Evolutionary conservation across 2,888 invertebrate species (phyloP), one percentile per base, ranked within the genome.

Genomic region (Habrosyne pyritoides): DNA sequence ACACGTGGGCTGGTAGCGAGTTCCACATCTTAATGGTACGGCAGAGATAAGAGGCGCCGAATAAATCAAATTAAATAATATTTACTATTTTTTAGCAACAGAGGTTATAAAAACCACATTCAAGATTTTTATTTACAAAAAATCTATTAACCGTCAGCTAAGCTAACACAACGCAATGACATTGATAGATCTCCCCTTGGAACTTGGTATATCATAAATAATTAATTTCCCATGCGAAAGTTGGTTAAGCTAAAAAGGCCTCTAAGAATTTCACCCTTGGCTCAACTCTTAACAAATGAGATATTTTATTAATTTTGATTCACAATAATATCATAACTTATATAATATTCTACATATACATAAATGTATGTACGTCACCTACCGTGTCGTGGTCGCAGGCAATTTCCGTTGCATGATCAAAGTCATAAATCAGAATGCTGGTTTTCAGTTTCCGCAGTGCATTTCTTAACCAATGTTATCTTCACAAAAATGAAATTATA

Each of bases 171-270:
- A 61, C 58, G 28, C 53, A 53, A 48, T 66, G 78, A 79, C 80
- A 74, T 75, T 77, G 79, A 81, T 79, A 76, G 69, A 81, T 81
- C 69, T 62, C 64, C n/a, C n/a, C 62, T 67, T 57, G 57, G 55
- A 76, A 70, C 67, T 75, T 59, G 60, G 60, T 60, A 69, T 70
- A 72, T 75, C 71, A 73, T 78, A 79, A 81, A 81, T 83, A 80
- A 84, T 84, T 83, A 80, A 84, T 79, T 75, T 72, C 68, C 61
- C 53, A 57, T 68, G 60, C 30, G 61, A 51, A 70, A 77, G n/a
- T n/a, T n/a, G 63, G 71, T 70, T 63, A n/a, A n/a, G 66, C 63
- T 66, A 75, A 63, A 68, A 61, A 64, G 75, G 75, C 74, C 72
- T 76, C 65, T 70, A 75, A 73, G 69, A 67, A 77, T 81, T 78